Percentiles rank a stretch among this genome's conserved stretches.
Evolutionary conservation across 2,113 vertebrate species (phyloP).

Genomic region (Aspidoscelis tigris): DNA sequence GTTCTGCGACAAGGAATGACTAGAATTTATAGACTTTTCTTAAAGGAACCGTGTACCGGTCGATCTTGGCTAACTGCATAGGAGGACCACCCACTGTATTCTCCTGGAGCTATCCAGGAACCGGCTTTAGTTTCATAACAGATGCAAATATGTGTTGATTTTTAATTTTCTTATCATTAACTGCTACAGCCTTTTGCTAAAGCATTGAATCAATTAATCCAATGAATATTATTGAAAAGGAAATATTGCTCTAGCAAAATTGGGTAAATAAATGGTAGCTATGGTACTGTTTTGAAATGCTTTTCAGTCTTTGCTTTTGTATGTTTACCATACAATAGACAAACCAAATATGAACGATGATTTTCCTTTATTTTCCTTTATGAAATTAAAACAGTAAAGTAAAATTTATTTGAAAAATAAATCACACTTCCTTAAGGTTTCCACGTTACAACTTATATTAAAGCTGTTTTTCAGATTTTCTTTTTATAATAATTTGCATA

Average conservation of each 20-base stretch:
- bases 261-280: conserved; percentile 36
- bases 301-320: conserved; percentile 49
- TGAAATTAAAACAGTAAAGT: conserved; percentile 6
- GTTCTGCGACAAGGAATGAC: no score
- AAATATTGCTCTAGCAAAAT: neutral
- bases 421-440: neutral
- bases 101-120: no score
- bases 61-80: no score
- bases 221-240: neutral
- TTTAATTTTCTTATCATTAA: conserved; percentile 5
- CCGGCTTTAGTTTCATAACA: no score
- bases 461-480: neutral
- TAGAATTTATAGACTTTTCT: no score
- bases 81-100: no score
- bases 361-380: conserved; percentile 39
- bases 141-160: no score
- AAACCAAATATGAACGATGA: conserved; percentile 39
- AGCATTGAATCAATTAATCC: conserved; percentile 20
- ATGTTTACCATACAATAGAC: conserved; percentile 35
- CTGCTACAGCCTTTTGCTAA: conserved; percentile 5
- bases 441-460: conserved; percentile 16
- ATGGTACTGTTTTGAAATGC: conserved; percentile 21
- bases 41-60: no score
- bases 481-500: neutral
- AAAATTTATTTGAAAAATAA: conserved; percentile 4